Base-by-base conservation (phyloP, 2,797 vertebrate species). In the Scarus forsteni region DNA sequence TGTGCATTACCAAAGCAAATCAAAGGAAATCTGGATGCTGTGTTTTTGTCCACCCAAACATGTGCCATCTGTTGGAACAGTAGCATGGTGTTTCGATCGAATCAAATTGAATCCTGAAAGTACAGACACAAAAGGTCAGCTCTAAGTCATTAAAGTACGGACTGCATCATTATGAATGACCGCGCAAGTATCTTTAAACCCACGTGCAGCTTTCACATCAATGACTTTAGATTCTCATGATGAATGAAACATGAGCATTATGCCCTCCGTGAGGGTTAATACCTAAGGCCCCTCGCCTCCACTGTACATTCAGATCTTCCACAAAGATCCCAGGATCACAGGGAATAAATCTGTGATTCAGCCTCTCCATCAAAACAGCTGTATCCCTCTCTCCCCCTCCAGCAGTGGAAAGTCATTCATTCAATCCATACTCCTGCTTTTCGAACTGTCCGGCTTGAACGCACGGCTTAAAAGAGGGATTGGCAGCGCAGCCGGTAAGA, bases 391-490 rank as follows among this genome's bases (percentile, higher is more conserved):
- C 52, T 10, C 48, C 50, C 62, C 43, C 39, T 53, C 55, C 74
- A 63, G 78, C 46, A 0, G 51, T 42, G 35, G 52, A 78, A 57
- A 83, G 58, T 75, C 76, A 68, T 67, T 86, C 52, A 75, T 71
- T 80, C 72, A 39, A 50, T 76, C 52, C 59, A 59, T 49, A 34
- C 8, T 36, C 36, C 60, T 16, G 63, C 39, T 77, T 73, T 78
- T 56, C 78, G 70, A 87, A 75, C 80, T 50, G 64, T 57, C 12
- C 7, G 50, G 65, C 62, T 61, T 34, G 27, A 80, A 52, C 16
- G 16, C 39, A 8, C 2, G 6, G 79, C 83, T 90, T 88, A 84
- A 75, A 66, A 66, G 46, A 70, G 60, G 72, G 87, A 75, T 85
- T 74, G 74, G 60, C 58, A 42, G n/a, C 7, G 48, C 15, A 5